Evolutionary conservation across 2,797 vertebrate genomes (phyloP), one percentile per base, ranked within the genome.

Genomic region (Chelmon rostratus): DNA sequence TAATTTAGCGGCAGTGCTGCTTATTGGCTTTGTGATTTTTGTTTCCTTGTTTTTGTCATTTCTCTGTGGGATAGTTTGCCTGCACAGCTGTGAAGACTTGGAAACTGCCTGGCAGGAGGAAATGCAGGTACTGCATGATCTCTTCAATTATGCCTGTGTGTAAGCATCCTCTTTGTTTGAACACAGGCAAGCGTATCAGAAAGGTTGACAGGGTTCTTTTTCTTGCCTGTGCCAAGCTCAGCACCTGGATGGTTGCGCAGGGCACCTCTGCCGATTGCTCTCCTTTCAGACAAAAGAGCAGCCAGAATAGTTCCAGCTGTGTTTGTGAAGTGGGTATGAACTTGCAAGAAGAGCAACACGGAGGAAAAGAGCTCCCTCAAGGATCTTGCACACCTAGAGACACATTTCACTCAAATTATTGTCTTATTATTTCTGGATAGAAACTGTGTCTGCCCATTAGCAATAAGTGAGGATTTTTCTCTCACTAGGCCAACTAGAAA

Each of bases 21-120:
- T 90, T 90, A 89, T 93, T 90, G 86, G 85, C 79, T 89, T 91
- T 93, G 86, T 88, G 86, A 91, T 91, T 93, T 85, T 88, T 86
- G 65, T 90, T 88, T 88, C 86, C 85, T 76, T 79, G 68, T 79
- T 88, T 93, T 42, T 91, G 91, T 92, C 81, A 76, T 91, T 82
- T 88, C 90, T 91, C 91, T 63, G 86, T 18, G 75, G 93, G 90
- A 89, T 80, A 84, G 77, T 88, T 84, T 74, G 58, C 73, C 89
- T 81, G 81, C 91, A 83, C 93, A 94, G 92, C 94, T 94, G 93
- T 76, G 88, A 89, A 90, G 88, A 88, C 86, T 90, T 76, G 78
- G 74, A 92, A 91, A 92, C 37, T 88, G 82, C 85, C 83, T 88
- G 81, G 84, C 80, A 88, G 88, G 89, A 91, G 75, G 80, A 91